These are phyloP conservation scores for Parauchenoglanis punctatus DNA, from an alignment of 2,797 vertebrate genomes.

Conservation along the genomic window DNA sequence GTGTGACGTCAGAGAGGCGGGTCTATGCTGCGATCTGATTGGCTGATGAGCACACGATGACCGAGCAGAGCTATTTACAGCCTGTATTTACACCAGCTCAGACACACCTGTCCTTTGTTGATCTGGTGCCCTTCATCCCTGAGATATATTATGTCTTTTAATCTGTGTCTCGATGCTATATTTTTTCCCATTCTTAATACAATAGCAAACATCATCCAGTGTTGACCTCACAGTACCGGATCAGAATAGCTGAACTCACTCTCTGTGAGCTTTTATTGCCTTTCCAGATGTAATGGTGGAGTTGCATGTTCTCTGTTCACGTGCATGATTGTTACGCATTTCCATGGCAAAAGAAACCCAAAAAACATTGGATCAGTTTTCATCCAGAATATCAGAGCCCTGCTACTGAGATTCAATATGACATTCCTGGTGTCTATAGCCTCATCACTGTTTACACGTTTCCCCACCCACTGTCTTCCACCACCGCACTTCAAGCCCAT, in stretches of 20 bases:
- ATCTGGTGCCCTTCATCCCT: conserved; percentile 21
- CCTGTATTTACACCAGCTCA: conserved; percentile 30
- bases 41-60: conserved; percentile 22
- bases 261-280: not conserved
- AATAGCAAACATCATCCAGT: not conserved
- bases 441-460: not conserved
- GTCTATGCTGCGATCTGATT: conserved; percentile 35
- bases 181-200: not conserved
- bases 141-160: not conserved
- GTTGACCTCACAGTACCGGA: not conserved
- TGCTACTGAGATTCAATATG: not conserved
- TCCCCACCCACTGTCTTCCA: not conserved
- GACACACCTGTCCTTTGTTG: conserved; percentile 38
- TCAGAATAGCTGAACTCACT: not conserved
- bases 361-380: not conserved
- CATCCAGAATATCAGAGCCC: not conserved
- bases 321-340: not conserved
- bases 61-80: conserved; percentile 41
- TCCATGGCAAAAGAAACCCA: too few species aligned
- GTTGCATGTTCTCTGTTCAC: not conserved
- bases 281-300: not conserved
- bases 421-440: not conserved
- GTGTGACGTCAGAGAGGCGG: conserved; percentile 21
- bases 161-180: not conserved
- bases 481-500: not conserved